A percentile compares a stretch with the other conserved stretches of the same genome.
phyloP scores from a whole-genome alignment of 2,888 invertebrate genomes.

The Perizoma flavofasciatum region DNA sequence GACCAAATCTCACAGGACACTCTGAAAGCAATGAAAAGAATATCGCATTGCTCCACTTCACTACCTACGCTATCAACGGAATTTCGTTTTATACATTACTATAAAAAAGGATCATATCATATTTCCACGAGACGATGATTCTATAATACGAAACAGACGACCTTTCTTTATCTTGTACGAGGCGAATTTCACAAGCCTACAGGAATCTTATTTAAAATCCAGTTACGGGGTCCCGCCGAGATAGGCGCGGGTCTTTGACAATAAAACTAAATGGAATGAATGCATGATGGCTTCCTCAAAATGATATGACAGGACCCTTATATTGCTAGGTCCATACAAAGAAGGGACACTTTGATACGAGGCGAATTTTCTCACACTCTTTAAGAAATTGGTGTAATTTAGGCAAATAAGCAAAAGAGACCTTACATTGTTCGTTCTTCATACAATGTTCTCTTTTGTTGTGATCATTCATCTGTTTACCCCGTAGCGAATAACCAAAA shows the following conservation, averaged over 20 bases:
- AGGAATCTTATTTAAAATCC: slow-evolving; percentile 83
- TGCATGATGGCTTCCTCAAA: slow-evolving; percentile 77
- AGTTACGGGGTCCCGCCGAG: slow-evolving; percentile 74
- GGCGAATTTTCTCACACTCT: slow-evolving; percentile 55
- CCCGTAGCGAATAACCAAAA: slow-evolving; percentile 29
- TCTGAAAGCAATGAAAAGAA: slow-evolving; percentile 69
- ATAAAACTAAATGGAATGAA: slow-evolving; percentile 84
- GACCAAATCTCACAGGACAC: slow-evolving; percentile 69
- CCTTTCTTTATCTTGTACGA: slow-evolving; percentile 80
- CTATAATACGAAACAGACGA: slow-evolving; percentile 74
- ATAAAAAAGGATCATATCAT: slow-evolving; percentile 73
- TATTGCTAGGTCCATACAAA: slow-evolving; percentile 63
- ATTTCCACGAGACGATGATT: slow-evolving; percentile 68
- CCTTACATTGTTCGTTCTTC: slow-evolving; percentile 37
- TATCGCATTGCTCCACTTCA: slow-evolving; percentile 56
- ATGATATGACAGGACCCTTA: slow-evolving; percentile 71
- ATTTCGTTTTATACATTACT: slow-evolving; percentile 59
- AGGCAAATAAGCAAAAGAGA: slow-evolving; percentile 44
- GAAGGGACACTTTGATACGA: slow-evolving; percentile 67
- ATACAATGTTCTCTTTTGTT: slow-evolving; percentile 48
- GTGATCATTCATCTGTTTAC: slow-evolving; percentile 31
- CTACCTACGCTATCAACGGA: slow-evolving; percentile 55
- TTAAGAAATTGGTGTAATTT: slow-evolving; percentile 57
- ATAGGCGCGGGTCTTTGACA: slow-evolving; percentile 81
- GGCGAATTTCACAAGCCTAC: slow-evolving; percentile 77